Percentiles rank a stretch among this genome's conserved stretches.
These are phyloP conservation scores for Odontothrips loti DNA, from an alignment of 2,888 invertebrate species.

Conservation along the genomic window DNA sequence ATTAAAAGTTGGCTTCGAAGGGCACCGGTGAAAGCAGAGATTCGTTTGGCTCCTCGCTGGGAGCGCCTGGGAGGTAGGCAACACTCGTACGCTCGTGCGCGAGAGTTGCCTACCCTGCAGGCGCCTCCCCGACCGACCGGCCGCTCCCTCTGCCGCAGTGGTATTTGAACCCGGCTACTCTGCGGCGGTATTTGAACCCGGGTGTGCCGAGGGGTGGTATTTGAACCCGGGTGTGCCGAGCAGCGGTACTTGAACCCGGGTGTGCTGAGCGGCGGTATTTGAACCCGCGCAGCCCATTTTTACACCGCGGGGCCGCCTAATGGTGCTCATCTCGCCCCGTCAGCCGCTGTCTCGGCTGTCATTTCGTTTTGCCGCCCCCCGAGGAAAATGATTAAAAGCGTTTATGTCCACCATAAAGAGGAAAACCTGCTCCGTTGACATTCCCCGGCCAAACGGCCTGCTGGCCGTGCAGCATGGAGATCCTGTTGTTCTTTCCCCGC, in stretches of 20 bases:
- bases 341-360: not conserved
- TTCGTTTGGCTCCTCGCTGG: too few relatives aligned
- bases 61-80: slow-evolving; percentile 5
- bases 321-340: not conserved
- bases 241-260: not conserved
- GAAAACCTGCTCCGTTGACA: not conserved
- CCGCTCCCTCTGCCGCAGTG: too few relatives aligned
- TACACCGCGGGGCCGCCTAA: too few relatives aligned
- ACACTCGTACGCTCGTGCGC: not conserved
- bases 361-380: not conserved
- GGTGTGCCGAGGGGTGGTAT: too few relatives aligned
- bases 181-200: too few relatives aligned
- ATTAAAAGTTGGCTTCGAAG: too few relatives aligned
- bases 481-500: not conserved
- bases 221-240: too few relatives aligned
- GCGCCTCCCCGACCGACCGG: not conserved
- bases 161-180: too few relatives aligned
- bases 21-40: too few relatives aligned
- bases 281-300: too few relatives aligned
- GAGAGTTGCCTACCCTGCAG: not conserved
- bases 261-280: not conserved
- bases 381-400: slow-evolving; percentile 3
- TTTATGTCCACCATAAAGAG: not conserved
- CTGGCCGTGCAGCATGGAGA: not conserved
- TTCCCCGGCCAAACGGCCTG: not conserved